Evolutionary conservation across 2,888 invertebrate genomes (phyloP).

Genomic region (Tethea ocularis): DNA sequence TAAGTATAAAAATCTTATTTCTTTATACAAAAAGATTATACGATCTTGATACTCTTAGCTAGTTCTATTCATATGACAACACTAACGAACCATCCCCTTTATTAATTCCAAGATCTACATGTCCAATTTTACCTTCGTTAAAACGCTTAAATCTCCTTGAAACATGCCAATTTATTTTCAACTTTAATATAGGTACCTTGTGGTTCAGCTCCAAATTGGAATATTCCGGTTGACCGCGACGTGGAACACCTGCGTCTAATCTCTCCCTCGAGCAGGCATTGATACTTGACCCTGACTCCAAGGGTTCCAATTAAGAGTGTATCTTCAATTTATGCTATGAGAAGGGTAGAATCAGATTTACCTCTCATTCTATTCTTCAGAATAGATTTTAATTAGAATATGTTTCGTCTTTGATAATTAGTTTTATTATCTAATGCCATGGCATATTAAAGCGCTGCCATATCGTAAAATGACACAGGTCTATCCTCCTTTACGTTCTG

Average conservation of each 20-base stretch:
- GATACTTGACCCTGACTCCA: neutral
- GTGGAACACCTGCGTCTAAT: neutral
- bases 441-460: no score
- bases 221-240: neutral
- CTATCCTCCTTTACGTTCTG: no score
- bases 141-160: neutral
- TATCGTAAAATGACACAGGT: no score
- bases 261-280: neutral
- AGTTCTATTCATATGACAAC: no score
- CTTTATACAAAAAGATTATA: no score
- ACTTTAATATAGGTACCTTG: neutral
- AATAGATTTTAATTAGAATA: no score
- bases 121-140: slow-evolving; percentile 1
- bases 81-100: neutral
- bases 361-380: no score
- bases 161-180: neutral
- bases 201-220: neutral
- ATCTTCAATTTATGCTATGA: slow-evolving; percentile 13
- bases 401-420: no score
- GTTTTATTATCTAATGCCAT: no score
- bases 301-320: neutral
- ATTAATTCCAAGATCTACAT: neutral
- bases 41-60: no score
- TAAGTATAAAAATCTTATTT: no score
- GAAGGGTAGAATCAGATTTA: neutral